Evolutionary conservation across 2,797 vertebrate genomes (phyloP).

Genomic region (Liparis tanakae): DNA sequence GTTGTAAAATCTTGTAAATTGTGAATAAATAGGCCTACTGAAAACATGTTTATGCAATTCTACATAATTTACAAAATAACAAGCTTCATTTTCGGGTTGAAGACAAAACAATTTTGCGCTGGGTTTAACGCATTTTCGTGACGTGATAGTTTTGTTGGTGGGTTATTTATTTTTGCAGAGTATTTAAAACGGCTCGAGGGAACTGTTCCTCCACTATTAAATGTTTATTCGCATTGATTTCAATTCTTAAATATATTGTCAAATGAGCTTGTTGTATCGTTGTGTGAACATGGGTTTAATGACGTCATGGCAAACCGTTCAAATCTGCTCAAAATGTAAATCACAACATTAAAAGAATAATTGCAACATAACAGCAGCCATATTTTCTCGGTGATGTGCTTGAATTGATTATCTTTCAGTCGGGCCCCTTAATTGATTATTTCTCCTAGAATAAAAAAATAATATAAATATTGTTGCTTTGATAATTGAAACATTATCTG

Average conservation of each 20-base stretch:
- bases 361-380: neutral
- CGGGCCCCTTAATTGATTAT: neutral
- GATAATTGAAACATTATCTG: neutral
- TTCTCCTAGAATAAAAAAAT: neutral
- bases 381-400: neutral
- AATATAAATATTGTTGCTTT: neutral
- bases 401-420: neutral
- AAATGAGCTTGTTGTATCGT: neutral
- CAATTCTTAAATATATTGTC: neutral
- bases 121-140: constrained; percentile 85
- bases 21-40: constrained; percentile 88
- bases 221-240: neutral
- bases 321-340: constrained; percentile 6
- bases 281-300: constrained; percentile 1
- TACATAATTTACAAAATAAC: constrained; percentile 85
- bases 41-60: constrained; percentile 82
- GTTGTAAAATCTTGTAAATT: constrained; percentile 94
- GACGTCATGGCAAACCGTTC: neutral
- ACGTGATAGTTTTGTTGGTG: constrained; percentile 31
- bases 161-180: constrained; percentile 9
- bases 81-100: constrained; percentile 76
- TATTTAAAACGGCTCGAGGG: neutral
- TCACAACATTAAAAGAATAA: neutral
- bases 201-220: neutral
- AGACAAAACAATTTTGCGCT: constrained; percentile 71